Percentiles rank a stretch among this genome's conserved stretches.
phyloP scores from a whole-genome alignment of 2,113 vertebrate species.

The Narcine bancroftii region DNA sequence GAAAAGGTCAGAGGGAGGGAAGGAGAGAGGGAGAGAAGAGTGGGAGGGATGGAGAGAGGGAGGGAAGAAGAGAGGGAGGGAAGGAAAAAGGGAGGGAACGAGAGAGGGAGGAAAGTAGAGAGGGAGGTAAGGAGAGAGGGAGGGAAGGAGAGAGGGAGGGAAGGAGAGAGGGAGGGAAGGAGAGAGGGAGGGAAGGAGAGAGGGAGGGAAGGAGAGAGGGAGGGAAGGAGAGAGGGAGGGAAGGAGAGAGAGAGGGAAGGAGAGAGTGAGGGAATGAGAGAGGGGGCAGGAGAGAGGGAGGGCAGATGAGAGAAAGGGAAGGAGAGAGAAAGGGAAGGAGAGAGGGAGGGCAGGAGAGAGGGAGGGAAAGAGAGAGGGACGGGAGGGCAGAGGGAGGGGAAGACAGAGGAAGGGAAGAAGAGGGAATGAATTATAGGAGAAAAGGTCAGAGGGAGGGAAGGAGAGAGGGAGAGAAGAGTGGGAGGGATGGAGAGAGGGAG shows the following conservation, averaged over 20 bases:
- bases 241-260: no score
- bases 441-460: neutral
- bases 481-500: neutral
- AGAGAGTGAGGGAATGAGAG: neutral
- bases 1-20: neutral
- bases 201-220: neutral
- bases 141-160: neutral
- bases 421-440: no score
- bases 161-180: neutral
- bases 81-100: neutral
- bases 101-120: no score
- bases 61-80: neutral
- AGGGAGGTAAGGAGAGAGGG: neutral
- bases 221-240: neutral
- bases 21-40: neutral
- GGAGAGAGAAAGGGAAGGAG: neutral
- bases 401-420: neutral
- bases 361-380: neutral
- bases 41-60: neutral
- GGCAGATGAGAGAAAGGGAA: neutral
- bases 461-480: neutral
- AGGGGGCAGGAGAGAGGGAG: conserved; percentile 39
- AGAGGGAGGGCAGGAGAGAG: conserved; percentile 38
- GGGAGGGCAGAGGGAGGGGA: neutral
- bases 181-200: neutral